phyloP scores from a whole-genome alignment of 2,797 vertebrate genomes.

The Loriculus beryllinus region DNA sequence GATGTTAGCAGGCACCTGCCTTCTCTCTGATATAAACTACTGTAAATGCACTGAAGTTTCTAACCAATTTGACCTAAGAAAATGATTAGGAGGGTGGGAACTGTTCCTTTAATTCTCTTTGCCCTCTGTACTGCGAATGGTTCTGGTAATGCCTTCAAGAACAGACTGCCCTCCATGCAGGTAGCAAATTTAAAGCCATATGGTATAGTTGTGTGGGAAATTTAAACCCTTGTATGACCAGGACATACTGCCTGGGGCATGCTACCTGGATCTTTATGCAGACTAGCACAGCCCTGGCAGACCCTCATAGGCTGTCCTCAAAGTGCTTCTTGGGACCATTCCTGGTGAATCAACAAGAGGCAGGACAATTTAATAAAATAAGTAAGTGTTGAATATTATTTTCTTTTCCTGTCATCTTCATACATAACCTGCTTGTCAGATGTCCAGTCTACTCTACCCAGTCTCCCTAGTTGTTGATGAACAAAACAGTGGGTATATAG shows the following conservation, averaged over 20 bases:
- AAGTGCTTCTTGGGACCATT: background rate
- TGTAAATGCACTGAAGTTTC: background rate
- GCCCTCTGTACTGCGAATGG: background rate
- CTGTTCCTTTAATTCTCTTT: background rate
- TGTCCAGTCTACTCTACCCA: background rate
- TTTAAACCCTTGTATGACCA: background rate
- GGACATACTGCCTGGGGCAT: background rate
- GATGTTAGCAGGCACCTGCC: background rate
- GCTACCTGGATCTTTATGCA: background rate
- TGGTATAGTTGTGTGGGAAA: background rate
- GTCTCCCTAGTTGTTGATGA: background rate
- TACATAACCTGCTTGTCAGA: background rate
- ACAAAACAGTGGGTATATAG: background rate
- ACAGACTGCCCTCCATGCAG: rapidly evolving
- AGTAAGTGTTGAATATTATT: background rate
- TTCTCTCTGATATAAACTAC: background rate
- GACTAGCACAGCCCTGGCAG: background rate
- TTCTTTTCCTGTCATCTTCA: background rate
- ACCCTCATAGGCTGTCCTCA: background rate
- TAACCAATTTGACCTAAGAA: background rate
- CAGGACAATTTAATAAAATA: background rate
- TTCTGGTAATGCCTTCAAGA: background rate
- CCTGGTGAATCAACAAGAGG: background rate
- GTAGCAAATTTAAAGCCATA: background rate
- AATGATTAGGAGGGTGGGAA: background rate